These are phyloP conservation scores for Acrobasis repandana DNA, from an alignment of 2,888 invertebrate species.

Conservation along the genomic window DNA sequence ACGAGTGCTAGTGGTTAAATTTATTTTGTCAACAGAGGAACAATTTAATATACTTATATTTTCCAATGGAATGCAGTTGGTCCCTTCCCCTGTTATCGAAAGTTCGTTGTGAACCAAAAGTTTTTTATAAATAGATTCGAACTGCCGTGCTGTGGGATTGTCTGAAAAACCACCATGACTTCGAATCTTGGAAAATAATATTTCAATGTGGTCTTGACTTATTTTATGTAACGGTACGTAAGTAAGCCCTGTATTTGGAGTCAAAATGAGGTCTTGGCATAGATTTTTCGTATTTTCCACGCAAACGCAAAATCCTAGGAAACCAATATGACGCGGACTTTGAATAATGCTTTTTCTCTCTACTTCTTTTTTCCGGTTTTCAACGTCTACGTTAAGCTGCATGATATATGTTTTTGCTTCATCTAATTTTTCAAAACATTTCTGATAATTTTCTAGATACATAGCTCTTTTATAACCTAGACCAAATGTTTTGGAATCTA, in stretches of 20 bases:
- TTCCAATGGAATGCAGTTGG: conserved; percentile 29
- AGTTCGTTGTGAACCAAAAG: conserved; percentile 23
- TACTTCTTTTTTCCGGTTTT: not conserved
- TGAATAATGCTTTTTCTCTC: not conserved
- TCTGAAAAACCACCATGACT: conserved; percentile 30
- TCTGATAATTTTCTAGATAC: not conserved
- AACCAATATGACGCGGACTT: conserved; percentile 2
- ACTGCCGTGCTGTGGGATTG: conserved; percentile 31
- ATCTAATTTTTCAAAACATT: conserved; percentile 7
- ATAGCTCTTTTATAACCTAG: conserved; percentile 24
- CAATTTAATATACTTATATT: conserved; percentile 28
- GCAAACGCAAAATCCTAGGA: conserved; percentile 19
- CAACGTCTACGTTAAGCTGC: not conserved
- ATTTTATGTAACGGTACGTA: conserved; percentile 29
- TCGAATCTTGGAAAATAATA: conserved; percentile 27
- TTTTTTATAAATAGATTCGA: conserved; percentile 33
- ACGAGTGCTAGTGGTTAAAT: conserved; percentile 11
- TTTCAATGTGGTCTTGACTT: conserved; percentile 29
- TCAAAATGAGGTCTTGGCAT: conserved; percentile 21
- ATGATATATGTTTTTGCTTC: conserved; percentile 1
- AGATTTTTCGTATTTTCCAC: conserved; percentile 24
- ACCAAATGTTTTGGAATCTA: conserved; percentile 20
- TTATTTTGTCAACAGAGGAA: conserved; percentile 26
- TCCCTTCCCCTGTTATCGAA: conserved; percentile 22
- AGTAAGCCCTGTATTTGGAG: conserved; percentile 8